Percentiles rank a stretch among this genome's conserved stretches.
Evolutionary conservation across 2,113 vertebrate genomes (phyloP).

Genomic region (zebrafish (Danio rerio)): DNA sequence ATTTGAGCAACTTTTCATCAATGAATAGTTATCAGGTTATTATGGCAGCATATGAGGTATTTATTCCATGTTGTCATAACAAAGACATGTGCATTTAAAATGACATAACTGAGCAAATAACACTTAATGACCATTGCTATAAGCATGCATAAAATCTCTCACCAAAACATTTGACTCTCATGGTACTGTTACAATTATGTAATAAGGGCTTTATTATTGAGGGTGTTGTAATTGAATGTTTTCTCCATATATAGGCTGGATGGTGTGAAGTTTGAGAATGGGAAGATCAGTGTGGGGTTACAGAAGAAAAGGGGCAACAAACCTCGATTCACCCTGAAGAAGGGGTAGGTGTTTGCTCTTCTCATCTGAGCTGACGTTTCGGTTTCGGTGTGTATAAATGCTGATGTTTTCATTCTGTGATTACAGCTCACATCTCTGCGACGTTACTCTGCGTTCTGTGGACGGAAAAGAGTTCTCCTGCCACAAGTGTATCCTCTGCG

Average conservation of each 20-base stretch:
- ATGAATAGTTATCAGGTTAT: too few species aligned
- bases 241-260: conserved; percentile 81
- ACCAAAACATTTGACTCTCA: too few species aligned
- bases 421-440: conserved; percentile 86
- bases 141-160: too few species aligned
- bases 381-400: background rate
- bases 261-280: conserved; percentile 89
- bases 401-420: conserved; percentile 51
- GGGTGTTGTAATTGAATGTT: background rate
- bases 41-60: too few species aligned
- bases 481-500: conserved; percentile 96
- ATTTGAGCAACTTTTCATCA: too few species aligned
- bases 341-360: conserved; percentile 78
- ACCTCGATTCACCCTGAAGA: conserved; percentile 84
- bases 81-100: too few species aligned
- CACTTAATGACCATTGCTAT: too few species aligned
- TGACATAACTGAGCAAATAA: too few species aligned
- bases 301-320: conserved; percentile 85
- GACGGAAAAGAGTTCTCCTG: conserved; percentile 95
- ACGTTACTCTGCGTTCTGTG: conserved; percentile 91
- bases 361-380: background rate
- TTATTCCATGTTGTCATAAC: too few species aligned
- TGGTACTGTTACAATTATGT: background rate
- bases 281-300: conserved; percentile 80
- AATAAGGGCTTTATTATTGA: background rate